phyloP scores from a whole-genome alignment of 2,113 vertebrate genomes.

The Sakesphorus luctuosus region DNA sequence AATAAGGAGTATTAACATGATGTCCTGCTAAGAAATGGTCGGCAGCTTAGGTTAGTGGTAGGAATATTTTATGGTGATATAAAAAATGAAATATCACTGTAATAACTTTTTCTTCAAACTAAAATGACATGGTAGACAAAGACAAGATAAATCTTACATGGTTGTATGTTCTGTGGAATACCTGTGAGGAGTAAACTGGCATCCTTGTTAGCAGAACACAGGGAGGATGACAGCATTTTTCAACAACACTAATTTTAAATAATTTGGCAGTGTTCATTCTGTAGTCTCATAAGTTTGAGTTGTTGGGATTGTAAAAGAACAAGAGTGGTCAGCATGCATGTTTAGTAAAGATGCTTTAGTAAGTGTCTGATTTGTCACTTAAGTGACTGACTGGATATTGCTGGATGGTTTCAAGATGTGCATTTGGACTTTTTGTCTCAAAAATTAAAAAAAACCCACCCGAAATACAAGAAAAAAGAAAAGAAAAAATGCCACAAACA shows the following conservation, averaged over 20 bases:
- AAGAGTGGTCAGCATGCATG: not conserved
- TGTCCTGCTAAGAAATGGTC: not conserved
- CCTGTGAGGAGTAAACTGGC: not conserved
- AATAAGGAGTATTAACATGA: not conserved
- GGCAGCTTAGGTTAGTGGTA: not conserved
- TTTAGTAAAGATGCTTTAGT: not conserved
- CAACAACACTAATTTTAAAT: not conserved
- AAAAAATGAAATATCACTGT: not conserved
- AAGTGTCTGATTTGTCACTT: not conserved
- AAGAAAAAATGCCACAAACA: not conserved
- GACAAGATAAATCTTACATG: not conserved
- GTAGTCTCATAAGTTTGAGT: not conserved
- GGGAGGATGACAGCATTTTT: not conserved
- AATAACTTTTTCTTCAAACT: not conserved
- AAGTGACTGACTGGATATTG: not conserved
- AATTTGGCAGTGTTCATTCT: not conserved
- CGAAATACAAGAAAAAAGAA: not conserved
- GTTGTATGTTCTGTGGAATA: not conserved
- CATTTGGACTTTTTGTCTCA: not conserved
- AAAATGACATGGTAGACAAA: not conserved
- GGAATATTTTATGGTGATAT: not conserved
- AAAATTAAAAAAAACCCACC: not conserved
- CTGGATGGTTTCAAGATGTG: not conserved
- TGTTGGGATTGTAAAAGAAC: not conserved
- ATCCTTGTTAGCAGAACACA: not conserved